phyloP scores from a whole-genome alignment of 1,140 invertebrate genomes.

The Paraescarpia echinospica region DNA sequence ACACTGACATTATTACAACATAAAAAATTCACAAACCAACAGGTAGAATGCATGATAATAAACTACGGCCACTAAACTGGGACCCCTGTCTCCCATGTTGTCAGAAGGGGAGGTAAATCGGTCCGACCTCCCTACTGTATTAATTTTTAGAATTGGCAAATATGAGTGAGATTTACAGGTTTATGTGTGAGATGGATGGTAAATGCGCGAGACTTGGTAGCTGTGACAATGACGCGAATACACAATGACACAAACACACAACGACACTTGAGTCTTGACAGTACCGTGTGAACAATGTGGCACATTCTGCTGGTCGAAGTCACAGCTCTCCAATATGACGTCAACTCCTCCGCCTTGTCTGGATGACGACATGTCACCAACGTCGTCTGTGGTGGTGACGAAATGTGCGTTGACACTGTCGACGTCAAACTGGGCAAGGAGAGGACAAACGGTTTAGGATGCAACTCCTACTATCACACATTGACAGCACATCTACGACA shows the following conservation, averaged over 20 bases:
- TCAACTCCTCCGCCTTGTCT: neutral
- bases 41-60: no score
- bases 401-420: neutral
- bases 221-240: no score
- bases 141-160: no score
- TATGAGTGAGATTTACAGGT: no score
- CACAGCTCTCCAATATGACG: neutral
- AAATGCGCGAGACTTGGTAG: no score
- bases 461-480: neutral
- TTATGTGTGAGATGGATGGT: no score
- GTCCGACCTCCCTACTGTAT: no score
- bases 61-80: no score
- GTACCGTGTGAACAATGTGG: neutral
- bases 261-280: slow-evolving; percentile 9
- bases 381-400: neutral
- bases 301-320: neutral
- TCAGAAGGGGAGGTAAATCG: no score
- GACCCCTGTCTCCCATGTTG: no score
- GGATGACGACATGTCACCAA: neutral
- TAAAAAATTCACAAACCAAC: no score
- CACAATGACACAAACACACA: neutral
- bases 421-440: neutral
- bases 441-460: neutral
- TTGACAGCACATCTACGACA: neutral
- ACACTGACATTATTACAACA: no score